Percentiles rank a stretch among this genome's conserved stretches.
phyloP scores from a whole-genome alignment of 2,113 vertebrate genomes.

The Neomonachus schauinslandi region DNA sequence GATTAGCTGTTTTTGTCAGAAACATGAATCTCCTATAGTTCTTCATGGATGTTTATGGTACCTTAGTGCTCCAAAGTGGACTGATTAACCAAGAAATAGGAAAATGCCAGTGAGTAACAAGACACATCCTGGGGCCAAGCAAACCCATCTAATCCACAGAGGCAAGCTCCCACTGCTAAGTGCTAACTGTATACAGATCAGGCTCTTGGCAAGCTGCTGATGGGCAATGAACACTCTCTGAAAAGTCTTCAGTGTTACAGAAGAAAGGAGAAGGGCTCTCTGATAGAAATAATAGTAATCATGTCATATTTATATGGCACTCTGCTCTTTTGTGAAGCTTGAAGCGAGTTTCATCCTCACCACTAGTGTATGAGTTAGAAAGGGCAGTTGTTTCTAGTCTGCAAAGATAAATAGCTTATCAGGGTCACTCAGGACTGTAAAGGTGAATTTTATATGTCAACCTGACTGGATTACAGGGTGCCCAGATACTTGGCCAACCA shows the following conservation, averaged over 20 bases:
- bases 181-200: rapidly evolving
- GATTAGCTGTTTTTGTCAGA: not conserved
- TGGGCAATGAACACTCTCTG: not conserved
- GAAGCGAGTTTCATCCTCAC: not conserved
- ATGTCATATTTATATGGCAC: constrained; percentile 62
- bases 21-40: not conserved
- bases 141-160: not conserved
- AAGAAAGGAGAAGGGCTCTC: not conserved
- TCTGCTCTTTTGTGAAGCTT: not conserved
- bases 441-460: not conserved
- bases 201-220: not conserved
- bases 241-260: not conserved
- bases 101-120: not conserved
- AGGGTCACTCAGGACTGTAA: not conserved
- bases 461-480: not conserved
- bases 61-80: not conserved
- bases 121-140: not conserved
- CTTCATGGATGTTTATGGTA: not conserved
- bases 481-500: not conserved
- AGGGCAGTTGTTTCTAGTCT: not conserved
- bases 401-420: not conserved
- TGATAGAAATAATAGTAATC: not conserved
- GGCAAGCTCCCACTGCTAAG: not conserved
- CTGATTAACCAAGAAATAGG: not conserved
- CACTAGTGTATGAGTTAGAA: not conserved